Evolutionary conservation across 2,113 vertebrate species (phyloP).

Genomic region (Regulus satrapa): DNA sequence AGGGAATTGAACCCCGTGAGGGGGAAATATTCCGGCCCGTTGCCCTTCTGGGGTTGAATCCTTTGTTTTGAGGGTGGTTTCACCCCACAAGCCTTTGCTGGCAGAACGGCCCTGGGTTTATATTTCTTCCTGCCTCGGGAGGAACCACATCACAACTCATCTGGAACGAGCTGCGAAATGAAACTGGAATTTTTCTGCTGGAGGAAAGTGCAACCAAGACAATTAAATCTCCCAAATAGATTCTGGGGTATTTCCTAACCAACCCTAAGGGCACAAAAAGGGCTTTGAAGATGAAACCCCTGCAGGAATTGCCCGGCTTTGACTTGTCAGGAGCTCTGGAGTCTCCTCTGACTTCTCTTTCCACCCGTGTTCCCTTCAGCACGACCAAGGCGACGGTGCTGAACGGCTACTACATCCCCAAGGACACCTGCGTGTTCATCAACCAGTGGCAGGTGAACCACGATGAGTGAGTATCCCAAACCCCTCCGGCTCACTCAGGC

Average conservation of each 20-base stretch:
- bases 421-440: slow-evolving; percentile 87
- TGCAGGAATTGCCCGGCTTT: not conserved
- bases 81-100: not conserved
- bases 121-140: not conserved
- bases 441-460: slow-evolving; percentile 98
- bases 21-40: not conserved
- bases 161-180: not conserved
- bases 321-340: not conserved
- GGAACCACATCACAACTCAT: not conserved
- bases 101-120: not conserved
- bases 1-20: not conserved
- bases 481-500: no score
- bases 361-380: slow-evolving; percentile 53
- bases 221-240: not conserved
- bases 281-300: not conserved
- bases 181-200: not conserved
- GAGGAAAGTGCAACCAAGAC: not conserved
- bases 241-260: not conserved
- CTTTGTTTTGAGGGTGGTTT: not conserved
- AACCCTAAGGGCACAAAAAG: not conserved
- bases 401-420: slow-evolving; percentile 88
- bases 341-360: not conserved
- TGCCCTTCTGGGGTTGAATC: not conserved
- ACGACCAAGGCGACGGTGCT: slow-evolving; percentile 81
- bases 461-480: slow-evolving; percentile 81